Percentiles rank a stretch among this genome's conserved stretches.
Evolutionary conservation across 1,140 invertebrate genomes (phyloP).

Genomic region (Nasonia longicornis): DNA sequence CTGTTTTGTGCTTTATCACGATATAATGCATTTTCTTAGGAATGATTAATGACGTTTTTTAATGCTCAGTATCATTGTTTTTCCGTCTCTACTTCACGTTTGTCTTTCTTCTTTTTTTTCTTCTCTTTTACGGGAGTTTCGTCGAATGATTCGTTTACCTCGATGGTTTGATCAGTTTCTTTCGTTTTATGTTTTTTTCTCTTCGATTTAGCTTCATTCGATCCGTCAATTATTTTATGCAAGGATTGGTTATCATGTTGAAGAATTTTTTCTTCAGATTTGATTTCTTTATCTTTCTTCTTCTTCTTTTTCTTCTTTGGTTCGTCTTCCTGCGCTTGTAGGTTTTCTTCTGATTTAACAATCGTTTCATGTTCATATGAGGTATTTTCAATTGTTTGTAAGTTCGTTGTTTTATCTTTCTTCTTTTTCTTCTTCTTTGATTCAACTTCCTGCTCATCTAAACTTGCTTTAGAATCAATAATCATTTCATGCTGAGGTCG

Average conservation of each 20-base stretch:
- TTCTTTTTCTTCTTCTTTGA: slow-evolving; percentile 37
- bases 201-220: neutral
- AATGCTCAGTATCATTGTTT: slow-evolving; percentile 13
- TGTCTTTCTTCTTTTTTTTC: slow-evolving; percentile 24
- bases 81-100: slow-evolving; percentile 9
- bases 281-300: neutral
- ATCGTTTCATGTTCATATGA: too few species aligned
- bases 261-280: neutral
- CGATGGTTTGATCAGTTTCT: neutral
- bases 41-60: slow-evolving; percentile 34
- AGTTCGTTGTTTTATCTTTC: neutral
- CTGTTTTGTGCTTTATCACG: slow-evolving; percentile 23
- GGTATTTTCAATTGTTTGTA: slow-evolving; percentile 33
- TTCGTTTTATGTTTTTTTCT: slow-evolving; percentile 1
- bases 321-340: neutral
- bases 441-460: neutral
- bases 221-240: neutral
- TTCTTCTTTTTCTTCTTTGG: slow-evolving; percentile 41
- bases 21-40: slow-evolving; percentile 25
- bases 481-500: too few species aligned
- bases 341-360: slow-evolving; percentile 32
- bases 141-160: neutral
- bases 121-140: slow-evolving; percentile 11
- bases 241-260: too few species aligned
- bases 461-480: neutral